A percentile compares a stretch with the other conserved stretches of the same genome.
Evolutionary conservation across 1,140 invertebrate genomes (phyloP).

Genomic region (Magallana gigas): DNA sequence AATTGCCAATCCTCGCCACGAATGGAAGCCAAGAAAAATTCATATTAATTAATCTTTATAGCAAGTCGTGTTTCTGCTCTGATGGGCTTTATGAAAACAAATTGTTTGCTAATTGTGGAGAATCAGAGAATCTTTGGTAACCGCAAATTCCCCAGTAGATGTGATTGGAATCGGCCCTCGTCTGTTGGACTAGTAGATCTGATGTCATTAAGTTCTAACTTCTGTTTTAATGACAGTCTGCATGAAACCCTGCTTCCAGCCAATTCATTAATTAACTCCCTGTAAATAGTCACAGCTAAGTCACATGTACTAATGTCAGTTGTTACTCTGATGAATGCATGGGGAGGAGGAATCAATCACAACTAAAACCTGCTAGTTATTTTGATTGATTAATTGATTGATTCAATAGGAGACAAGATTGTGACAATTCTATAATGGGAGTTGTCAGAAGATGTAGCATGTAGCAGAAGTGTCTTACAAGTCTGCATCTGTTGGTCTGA

Average conservation of each 20-base stretch:
- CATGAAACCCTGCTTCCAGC: background rate
- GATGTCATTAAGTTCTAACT: background rate
- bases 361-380: too few relatives aligned
- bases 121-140: background rate
- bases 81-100: background rate
- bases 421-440: too few relatives aligned
- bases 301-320: too few relatives aligned
- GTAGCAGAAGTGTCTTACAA: too few relatives aligned
- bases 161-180: background rate
- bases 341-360: too few relatives aligned
- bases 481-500: constrained; percentile 3
- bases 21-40: background rate
- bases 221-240: background rate
- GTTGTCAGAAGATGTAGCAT: too few relatives aligned
- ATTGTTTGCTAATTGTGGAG: constrained; percentile 17
- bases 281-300: too few relatives aligned
- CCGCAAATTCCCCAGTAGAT: background rate
- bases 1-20: background rate
- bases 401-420: too few relatives aligned
- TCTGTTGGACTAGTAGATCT: background rate
- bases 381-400: too few relatives aligned
- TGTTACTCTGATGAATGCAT: too few relatives aligned
- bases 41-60: background rate
- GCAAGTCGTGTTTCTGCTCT: background rate
- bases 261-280: too few relatives aligned